These are phyloP conservation scores for Zaprionus vittiger DNA, from an alignment of 1,140 invertebrate species.

Conservation along the genomic window DNA sequence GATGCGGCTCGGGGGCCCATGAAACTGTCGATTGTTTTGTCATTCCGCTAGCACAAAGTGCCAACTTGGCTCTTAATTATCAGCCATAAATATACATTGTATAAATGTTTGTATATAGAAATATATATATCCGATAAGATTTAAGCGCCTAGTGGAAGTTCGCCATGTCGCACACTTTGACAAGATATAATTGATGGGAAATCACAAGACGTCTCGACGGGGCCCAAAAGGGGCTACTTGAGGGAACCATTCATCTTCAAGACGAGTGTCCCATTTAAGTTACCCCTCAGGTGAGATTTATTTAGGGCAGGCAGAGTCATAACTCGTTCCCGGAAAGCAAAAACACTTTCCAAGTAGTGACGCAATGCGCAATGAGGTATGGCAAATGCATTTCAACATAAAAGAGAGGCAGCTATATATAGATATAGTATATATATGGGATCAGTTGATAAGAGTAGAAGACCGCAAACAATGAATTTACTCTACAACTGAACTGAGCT, in stretches of 20 bases:
- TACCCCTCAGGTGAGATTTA: neutral
- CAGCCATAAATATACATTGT: conserved; percentile 24
- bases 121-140: conserved; percentile 58
- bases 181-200: conserved; percentile 31
- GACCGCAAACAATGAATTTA: neutral
- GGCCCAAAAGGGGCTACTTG: neutral
- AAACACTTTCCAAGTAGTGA: conserved; percentile 15
- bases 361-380: conserved; percentile 3
- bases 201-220: conserved; percentile 20
- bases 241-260: neutral
- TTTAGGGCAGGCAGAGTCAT: conserved; percentile 14
- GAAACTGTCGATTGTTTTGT: conserved; percentile 20
- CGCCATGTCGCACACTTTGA: neutral
- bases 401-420: neutral
- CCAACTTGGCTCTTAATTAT: conserved; percentile 2
- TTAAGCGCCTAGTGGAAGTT: conserved; percentile 16
- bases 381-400: conserved; percentile 3
- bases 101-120: conserved; percentile 16
- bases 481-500: neutral
- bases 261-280: neutral
- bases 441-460: neutral
- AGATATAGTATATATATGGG: neutral
- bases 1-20: neutral
- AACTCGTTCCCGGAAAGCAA: conserved; percentile 10
- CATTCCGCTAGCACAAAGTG: neutral